Percentiles rank a stretch among this genome's conserved stretches.
Evolutionary conservation across 2,797 vertebrate genomes (phyloP).

Genomic region (Channallabes apus): DNA sequence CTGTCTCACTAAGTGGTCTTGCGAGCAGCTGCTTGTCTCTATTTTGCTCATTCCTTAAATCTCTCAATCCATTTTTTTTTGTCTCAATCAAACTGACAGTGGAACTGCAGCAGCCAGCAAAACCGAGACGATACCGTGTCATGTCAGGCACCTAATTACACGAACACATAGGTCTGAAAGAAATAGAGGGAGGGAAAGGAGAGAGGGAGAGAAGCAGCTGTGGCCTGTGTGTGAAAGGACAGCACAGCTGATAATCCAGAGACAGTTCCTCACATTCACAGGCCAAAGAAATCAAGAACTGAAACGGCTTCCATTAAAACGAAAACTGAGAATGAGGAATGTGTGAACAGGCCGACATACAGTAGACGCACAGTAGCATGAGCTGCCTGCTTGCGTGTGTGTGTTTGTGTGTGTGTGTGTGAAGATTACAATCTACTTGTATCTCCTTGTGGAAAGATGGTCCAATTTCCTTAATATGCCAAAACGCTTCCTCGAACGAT

Average conservation of each 20-base stretch:
- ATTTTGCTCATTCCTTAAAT: conserved; percentile 46
- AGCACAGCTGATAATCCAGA: conserved; percentile 75
- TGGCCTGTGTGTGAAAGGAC: conserved; percentile 59
- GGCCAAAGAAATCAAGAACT: conserved; percentile 57
- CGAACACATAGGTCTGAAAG: conserved; percentile 24
- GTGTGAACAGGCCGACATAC: conserved; percentile 45
- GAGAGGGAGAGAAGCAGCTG: conserved; percentile 52
- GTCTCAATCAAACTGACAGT: conserved; percentile 59
- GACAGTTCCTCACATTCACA: conserved; percentile 51
- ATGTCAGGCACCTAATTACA: conserved; percentile 48
- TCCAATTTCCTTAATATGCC: neutral
- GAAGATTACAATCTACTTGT: neutral
- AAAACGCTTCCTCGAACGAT: neutral
- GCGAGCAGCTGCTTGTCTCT: conserved; percentile 58
- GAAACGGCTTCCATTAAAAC: conserved; percentile 43
- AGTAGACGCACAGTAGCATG: conserved; percentile 41
- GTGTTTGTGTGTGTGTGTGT: neutral
- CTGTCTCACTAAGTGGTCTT: conserved; percentile 49
- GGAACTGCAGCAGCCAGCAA: conserved; percentile 67
- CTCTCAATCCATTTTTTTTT: conserved; percentile 26
- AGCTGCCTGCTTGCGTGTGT: conserved; percentile 3
- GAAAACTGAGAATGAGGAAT: conserved; percentile 50
- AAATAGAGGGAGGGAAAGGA: neutral
- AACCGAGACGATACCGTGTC: conserved; percentile 50
- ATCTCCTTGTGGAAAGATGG: neutral